Base-by-base conservation (phyloP, 2,113 vertebrate genomes). In the Argyrosomus japonicus region DNA sequence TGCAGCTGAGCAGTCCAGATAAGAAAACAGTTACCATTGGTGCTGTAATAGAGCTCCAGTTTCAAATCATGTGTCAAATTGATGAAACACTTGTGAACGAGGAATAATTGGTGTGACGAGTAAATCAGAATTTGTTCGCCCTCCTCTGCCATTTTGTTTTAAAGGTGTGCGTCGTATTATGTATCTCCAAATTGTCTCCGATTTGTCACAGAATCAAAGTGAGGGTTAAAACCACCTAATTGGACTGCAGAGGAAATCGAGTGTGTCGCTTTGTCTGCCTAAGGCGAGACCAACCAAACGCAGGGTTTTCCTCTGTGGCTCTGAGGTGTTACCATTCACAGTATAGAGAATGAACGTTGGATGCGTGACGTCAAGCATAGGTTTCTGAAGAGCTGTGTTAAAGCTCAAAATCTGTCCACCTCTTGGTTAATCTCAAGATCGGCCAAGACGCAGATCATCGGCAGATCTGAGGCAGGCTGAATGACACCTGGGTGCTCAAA, bases 131-230 rank as follows among this genome's bases (percentile, higher is more conserved):
- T 89, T 83, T 75, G 51, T 79, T 81, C 79, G 18, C 62, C 75
- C 64, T 76, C 48, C 50, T 72, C 84, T 81, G 77, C 79, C 73
- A 80, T 83, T 91, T 78, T 68, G 40, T 88, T 83, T 92, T 63
- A 85, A 40, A 89, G 84, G 81, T 86, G 81, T 75, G 84, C 85
- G 87, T 89, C 86, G 56, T 71, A 73, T 86, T 81, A 85, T 60
- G 78, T 21, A 85, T 93, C 83, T 90, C 72, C 80, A 84, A 90
- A 89, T 84, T 89, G 89, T 90, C 84, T 65, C 83, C 64, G 70
- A 92, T 93, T 94, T 74, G 87, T 88, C 87, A 92, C 76, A 79
- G 87, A 87, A 87, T 89, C 78, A 87, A 85, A 87, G 85, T 77
- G 86, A 81, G 88, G 36, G 81, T 87, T 81, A 89, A 91, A 92